phyloP scores from a whole-genome alignment of 2,113 vertebrate genomes.

The Scatophagus argus region DNA sequence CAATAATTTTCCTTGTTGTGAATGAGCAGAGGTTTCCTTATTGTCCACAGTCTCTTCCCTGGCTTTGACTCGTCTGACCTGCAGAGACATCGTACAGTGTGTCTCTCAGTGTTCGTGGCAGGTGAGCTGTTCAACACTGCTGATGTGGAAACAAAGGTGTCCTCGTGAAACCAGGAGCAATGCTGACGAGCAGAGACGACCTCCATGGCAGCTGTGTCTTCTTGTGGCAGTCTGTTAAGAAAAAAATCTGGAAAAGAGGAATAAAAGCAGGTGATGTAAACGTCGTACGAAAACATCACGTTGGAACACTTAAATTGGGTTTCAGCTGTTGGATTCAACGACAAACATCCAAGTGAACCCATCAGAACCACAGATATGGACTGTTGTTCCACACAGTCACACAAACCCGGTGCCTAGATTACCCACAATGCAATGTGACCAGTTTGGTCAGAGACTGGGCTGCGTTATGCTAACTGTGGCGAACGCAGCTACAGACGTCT shows the following conservation, averaged over 20 bases:
- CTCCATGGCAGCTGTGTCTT: neutral
- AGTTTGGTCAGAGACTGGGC: no score
- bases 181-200: neutral
- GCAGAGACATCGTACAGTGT: neutral
- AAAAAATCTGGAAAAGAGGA: slow-evolving; percentile 19
- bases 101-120: slow-evolving; percentile 14
- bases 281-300: neutral
- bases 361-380: no score
- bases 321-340: no score
- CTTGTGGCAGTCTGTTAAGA: neutral
- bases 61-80: neutral
- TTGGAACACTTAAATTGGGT: no score
- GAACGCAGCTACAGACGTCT: no score
- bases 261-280: neutral
- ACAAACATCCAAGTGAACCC: no score
- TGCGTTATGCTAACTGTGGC: no score
- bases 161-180: neutral
- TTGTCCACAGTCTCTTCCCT: neutral
- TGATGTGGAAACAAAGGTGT: neutral
- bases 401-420: no score
- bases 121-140: neutral
- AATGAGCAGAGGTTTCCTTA: neutral
- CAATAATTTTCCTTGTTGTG: neutral
- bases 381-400: no score
- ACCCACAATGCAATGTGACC: neutral